phyloP scores from a whole-genome alignment of 2,888 invertebrate genomes.

The Phaonia tiefii region DNA sequence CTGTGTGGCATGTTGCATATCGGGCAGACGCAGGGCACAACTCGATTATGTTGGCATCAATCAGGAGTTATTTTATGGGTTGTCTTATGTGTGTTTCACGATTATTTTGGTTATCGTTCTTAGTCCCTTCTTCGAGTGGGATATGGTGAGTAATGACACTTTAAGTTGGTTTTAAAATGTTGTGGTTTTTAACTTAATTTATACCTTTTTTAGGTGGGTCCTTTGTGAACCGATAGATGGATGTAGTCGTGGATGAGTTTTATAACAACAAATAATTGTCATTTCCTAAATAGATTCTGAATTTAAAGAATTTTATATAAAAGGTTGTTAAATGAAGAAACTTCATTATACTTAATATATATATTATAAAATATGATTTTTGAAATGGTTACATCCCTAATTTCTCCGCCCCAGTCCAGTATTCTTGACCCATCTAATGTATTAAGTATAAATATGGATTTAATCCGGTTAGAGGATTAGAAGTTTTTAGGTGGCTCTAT shows the following conservation, averaged over 20 bases:
- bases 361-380: no score
- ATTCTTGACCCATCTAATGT: no score
- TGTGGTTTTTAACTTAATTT: not conserved
- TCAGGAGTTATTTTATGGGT: conserved; percentile 13
- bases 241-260: not conserved
- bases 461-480: no score
- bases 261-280: no score
- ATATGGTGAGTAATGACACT: conserved; percentile 44
- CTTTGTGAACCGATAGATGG: conserved; percentile 13
- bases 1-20: conserved; percentile 39
- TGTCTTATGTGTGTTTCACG: not conserved
- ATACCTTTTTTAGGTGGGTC: conserved; percentile 6
- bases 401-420: no score
- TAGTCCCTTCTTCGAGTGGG: conserved; percentile 62
- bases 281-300: no score
- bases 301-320: no score
- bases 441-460: no score
- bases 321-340: no score
- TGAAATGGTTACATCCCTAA: no score
- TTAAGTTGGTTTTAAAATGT: not conserved
- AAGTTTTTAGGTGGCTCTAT: no score
- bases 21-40: conserved; percentile 32
- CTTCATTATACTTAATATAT: no score
- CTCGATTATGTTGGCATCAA: conserved; percentile 2
- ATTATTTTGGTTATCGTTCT: conserved; percentile 32